Evolutionary conservation across 2,113 vertebrate species (phyloP).

Genomic region (Festucalex cinctus): DNA sequence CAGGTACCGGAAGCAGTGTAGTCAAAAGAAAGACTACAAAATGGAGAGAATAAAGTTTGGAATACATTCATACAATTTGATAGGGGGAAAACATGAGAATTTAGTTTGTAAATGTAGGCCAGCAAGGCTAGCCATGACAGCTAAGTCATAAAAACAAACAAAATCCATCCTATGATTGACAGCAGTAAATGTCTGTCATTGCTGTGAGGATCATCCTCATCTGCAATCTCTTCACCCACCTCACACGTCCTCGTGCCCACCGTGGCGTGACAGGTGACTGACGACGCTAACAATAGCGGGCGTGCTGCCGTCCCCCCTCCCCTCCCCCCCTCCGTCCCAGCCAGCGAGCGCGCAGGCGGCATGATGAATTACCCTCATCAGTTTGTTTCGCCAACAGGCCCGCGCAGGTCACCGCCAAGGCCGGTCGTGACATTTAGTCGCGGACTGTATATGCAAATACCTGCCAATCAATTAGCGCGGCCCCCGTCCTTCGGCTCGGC

Average conservation of each 20-base stretch:
- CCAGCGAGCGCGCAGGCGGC: conserved; percentile 34
- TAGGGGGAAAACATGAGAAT: too few relatives aligned
- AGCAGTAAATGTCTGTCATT: conserved; percentile 4
- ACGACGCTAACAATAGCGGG: conserved; percentile 69
- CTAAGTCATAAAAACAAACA: neutral
- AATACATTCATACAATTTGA: too few relatives aligned
- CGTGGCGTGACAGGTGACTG: conserved; percentile 72
- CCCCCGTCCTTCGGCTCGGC: conserved; percentile 12
- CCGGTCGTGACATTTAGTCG: conserved; percentile 74
- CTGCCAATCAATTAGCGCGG: conserved; percentile 75
- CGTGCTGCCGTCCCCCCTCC: conserved; percentile 7
- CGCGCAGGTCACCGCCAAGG: conserved; percentile 72
- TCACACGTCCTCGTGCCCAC: conserved; percentile 22
- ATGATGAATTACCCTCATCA: conserved; percentile 80
- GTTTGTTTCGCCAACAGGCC: conserved; percentile 73
- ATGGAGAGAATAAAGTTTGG: too few relatives aligned
- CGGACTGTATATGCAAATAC: conserved; percentile 80
- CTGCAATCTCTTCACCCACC: conserved; percentile 10
- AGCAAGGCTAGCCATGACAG: too few relatives aligned
- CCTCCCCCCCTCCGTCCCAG: conserved; percentile 41
- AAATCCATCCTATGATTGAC: neutral
- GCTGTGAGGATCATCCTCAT: conserved; percentile 10
- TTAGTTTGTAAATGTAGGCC: too few relatives aligned
- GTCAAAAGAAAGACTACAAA: too few relatives aligned
- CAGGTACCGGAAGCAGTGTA: too few relatives aligned